phyloP scores from a whole-genome alignment of 1,140 invertebrate species.

The Eriosoma lanigerum region DNA sequence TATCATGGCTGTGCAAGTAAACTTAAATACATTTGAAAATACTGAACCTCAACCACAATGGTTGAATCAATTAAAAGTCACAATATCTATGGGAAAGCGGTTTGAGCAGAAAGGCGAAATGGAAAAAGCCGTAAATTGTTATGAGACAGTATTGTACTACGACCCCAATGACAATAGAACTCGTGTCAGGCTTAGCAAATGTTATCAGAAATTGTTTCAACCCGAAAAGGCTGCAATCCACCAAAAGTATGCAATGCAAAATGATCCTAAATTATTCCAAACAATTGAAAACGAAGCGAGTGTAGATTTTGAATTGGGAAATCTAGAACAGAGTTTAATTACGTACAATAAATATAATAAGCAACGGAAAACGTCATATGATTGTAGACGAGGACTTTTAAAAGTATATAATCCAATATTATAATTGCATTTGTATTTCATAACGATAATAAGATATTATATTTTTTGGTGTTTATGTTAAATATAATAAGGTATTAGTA shows the following conservation, averaged over 20 bases:
- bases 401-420: slow-evolving; percentile 13
- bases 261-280: neutral
- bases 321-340: slow-evolving; percentile 22
- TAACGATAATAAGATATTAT: neutral
- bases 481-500: too few relatives aligned
- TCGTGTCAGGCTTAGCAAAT: slow-evolving; percentile 8
- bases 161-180: neutral
- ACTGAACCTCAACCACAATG: slow-evolving; percentile 9
- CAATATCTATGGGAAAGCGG: neutral
- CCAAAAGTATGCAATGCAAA: neutral
- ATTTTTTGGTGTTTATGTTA: too few relatives aligned
- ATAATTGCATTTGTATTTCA: too few relatives aligned
- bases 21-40: neutral
- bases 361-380: neutral
- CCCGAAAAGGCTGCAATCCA: neutral
- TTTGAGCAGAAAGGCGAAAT: neutral
- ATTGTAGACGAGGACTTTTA: neutral
- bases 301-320: slow-evolving; percentile 30
- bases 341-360: neutral
- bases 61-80: slow-evolving; percentile 16
- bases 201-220: slow-evolving; percentile 17
- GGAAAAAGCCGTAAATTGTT: slow-evolving; percentile 30
- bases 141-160: slow-evolving; percentile 5
- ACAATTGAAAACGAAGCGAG: neutral
- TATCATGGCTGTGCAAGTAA: neutral